Evolutionary conservation across 2,113 vertebrate species (phyloP), one percentile per base, ranked within the genome.

Genomic region (Gasterosteus nipponicus): DNA sequence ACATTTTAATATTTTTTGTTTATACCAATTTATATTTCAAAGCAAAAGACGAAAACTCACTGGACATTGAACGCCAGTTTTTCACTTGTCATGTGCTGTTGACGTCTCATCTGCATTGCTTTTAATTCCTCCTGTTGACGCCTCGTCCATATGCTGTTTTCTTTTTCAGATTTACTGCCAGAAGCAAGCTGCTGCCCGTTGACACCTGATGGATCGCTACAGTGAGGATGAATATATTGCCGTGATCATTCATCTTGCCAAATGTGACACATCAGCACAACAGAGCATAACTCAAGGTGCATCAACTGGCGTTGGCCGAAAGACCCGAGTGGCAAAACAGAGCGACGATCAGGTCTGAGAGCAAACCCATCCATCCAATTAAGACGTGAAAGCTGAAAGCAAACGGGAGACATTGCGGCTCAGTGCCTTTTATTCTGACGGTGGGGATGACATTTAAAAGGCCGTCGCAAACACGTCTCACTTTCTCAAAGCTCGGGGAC

Each of bases 201-300:
- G 86, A 82, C 64, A 57, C 38, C 73, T 91, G 91, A 95, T 89
- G 84, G 90, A 94, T 93, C 67, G 78, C 86, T 84, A 75, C 81
- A 80, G 84, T 72, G 81, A 86, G 82, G 90, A 91, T 86, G 87
- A 91, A 85, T 91, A 83, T 86, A 88, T 87, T 89, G 89, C 83
- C 73, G 78, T 78, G 89, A 92, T 92, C 92, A 77, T 93, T 90
- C 91, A 93, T 94, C 91, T 93, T 81, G 75, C 82, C 85, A 86
- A 91, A 91, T 82, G 87, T 90, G 90, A 89, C 86, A 89, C 59
- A 79, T 80, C 69, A 70, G 76, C 82, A 86, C 87, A 92, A 83
- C 86, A 78, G 76, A 85, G 76, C 77, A 91, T 92, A 92, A 92
- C 87, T 93, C 91, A 92, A 76, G 84, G 66, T 69, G 57, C 68